Percentiles rank a stretch among this genome's conserved stretches.
These are phyloP conservation scores for Diuraphis noxia DNA, from an alignment of 1,140 invertebrate species.

Conservation along the genomic window DNA sequence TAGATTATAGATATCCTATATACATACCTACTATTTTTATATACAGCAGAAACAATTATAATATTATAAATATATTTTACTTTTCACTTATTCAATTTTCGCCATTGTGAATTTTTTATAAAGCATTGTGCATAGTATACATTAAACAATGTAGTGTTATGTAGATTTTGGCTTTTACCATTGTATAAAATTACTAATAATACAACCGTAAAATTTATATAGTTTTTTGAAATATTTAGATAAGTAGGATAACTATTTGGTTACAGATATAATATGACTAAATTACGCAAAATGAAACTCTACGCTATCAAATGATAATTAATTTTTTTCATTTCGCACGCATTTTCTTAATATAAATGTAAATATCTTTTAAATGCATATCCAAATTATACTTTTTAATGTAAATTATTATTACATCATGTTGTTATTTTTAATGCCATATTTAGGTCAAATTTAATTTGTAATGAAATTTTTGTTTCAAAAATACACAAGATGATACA, in stretches of 20 bases:
- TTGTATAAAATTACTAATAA: neutral
- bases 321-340: neutral
- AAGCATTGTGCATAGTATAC: neutral
- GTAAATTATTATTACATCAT: neutral
- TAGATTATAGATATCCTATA: neutral
- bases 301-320: neutral
- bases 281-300: neutral
- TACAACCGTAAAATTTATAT: neutral
- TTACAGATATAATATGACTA: neutral
- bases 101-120: neutral
- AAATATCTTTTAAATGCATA: neutral
- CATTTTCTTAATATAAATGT: neutral
- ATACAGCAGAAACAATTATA: neutral
- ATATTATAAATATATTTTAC: neutral
- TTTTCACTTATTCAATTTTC: neutral
- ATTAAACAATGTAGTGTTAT: neutral
- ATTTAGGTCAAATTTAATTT: neutral
- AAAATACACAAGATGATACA: neutral
- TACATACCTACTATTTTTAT: neutral
- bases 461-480: neutral
- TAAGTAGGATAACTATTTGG: neutral
- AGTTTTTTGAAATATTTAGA: neutral
- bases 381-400: neutral
- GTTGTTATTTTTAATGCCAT: neutral
- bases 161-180: neutral